These are phyloP conservation scores for Cyclophora punctaria DNA, from an alignment of 2,888 invertebrate genomes.

Conservation along the genomic window DNA sequence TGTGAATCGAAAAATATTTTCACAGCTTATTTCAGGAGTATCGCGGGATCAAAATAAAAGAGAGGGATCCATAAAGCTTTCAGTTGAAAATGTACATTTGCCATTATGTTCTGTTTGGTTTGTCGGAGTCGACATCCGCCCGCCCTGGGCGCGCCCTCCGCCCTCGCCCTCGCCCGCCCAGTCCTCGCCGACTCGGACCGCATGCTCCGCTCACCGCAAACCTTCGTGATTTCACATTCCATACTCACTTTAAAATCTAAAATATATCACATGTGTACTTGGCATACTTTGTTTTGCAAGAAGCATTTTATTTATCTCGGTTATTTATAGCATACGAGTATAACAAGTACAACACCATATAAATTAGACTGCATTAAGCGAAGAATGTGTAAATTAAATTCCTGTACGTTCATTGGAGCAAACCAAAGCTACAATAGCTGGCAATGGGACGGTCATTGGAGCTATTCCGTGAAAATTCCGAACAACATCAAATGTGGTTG, in stretches of 20 bases:
- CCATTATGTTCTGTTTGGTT: slow-evolving; percentile 32
- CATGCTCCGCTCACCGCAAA: not conserved
- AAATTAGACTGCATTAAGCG: no score
- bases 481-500: slow-evolving; percentile 8
- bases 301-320: no score
- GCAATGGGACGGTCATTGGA: not conserved
- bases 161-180: slow-evolving; percentile 6
- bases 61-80: slow-evolving; percentile 19
- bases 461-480: slow-evolving; percentile 15
- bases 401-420: no score
- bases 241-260: no score
- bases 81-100: slow-evolving; percentile 26
- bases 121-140: slow-evolving; percentile 15
- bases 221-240: no score
- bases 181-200: not conserved
- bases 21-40: slow-evolving; percentile 3
- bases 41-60: slow-evolving; percentile 15
- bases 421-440: no score
- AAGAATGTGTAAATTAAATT: no score
- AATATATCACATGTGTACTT: no score
- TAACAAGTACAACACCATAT: no score
- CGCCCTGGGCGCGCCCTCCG: slow-evolving; percentile 13
- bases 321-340: no score
- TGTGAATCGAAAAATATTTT: slow-evolving; percentile 2
- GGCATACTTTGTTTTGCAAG: no score